Percentiles rank a stretch among this genome's conserved stretches.
Evolutionary conservation across 2,113 vertebrate species (phyloP).

Genomic region (Antechinus stuartii): DNA sequence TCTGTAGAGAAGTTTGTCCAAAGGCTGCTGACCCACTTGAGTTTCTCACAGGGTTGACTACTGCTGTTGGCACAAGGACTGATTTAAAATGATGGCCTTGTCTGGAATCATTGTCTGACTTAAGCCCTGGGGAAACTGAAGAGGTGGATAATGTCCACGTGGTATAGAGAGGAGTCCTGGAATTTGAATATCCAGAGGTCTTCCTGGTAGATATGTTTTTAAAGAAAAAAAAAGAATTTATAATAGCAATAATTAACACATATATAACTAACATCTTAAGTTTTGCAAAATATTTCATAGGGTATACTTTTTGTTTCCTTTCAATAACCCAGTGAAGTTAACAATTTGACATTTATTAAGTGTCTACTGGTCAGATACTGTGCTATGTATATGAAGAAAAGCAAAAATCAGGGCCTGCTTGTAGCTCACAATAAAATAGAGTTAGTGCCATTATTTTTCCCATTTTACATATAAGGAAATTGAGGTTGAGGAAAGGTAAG

Average conservation of each 20-base stretch:
- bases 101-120: slow-evolving; percentile 73
- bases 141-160: slow-evolving; percentile 84
- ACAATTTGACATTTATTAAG: background rate
- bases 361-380: background rate
- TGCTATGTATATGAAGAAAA: background rate
- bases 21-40: background rate
- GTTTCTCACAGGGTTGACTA: slow-evolving; percentile 65
- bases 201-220: slow-evolving; percentile 77
- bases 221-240: slow-evolving; percentile 48
- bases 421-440: background rate
- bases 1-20: slow-evolving; percentile 74
- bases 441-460: background rate
- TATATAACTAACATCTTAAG: background rate
- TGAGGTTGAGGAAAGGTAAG: background rate
- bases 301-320: background rate
- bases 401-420: background rate
- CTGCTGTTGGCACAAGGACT: slow-evolving; percentile 79
- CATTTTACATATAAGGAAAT: background rate
- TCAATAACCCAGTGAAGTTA: background rate
- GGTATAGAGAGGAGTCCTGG: slow-evolving; percentile 81
- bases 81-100: slow-evolving; percentile 80
- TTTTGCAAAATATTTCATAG: background rate
- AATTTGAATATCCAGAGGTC: slow-evolving; percentile 75
- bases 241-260: background rate
- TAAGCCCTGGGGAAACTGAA: slow-evolving; percentile 85